These are phyloP conservation scores for Nomada lathburiana DNA, from an alignment of 2,888 invertebrate species.

Conservation along the genomic window DNA sequence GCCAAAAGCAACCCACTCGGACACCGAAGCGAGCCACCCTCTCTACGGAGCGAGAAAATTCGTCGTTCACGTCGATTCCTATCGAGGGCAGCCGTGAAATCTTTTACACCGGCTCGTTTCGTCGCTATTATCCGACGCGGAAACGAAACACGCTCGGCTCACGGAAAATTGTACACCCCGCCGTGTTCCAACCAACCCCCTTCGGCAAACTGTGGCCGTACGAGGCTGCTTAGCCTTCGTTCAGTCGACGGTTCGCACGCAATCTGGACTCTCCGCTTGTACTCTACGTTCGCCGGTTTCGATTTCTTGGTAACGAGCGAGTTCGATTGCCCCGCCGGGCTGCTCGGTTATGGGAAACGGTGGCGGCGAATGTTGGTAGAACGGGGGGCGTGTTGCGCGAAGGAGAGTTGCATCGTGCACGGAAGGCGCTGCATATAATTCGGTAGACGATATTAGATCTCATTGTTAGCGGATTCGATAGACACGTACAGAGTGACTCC, in stretches of 20 bases:
- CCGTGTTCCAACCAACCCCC: neutral
- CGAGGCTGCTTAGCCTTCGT: slow-evolving; percentile 50
- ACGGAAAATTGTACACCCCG: slow-evolving; percentile 45
- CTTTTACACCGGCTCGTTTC: slow-evolving; percentile 43
- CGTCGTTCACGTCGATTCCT: neutral
- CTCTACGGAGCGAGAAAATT: neutral
- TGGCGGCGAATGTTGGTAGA: neutral
- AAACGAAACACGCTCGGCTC: slow-evolving; percentile 7
- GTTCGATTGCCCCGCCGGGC: slow-evolving; percentile 61
- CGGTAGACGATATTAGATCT: slow-evolving; percentile 72
- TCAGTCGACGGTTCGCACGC: slow-evolving; percentile 34
- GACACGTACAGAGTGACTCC: slow-evolving; percentile 42
- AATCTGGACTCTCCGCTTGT: slow-evolving; percentile 2
- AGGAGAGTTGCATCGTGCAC: slow-evolving; percentile 16
- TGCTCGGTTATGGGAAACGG: neutral
- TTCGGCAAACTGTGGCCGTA: neutral
- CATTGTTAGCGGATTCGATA: slow-evolving; percentile 71
- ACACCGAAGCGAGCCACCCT: no score
- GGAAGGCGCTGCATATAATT: slow-evolving; percentile 70
- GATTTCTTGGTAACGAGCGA: slow-evolving; percentile 65
- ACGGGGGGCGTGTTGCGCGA: slow-evolving; percentile 11
- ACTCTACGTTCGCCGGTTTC: slow-evolving; percentile 56
- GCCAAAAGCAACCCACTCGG: no score
- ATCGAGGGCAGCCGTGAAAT: slow-evolving; percentile 24
- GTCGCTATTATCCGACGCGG: slow-evolving; percentile 33